phyloP scores from a whole-genome alignment of 2,113 vertebrate species.

The Cephalopterus ornatus region DNA sequence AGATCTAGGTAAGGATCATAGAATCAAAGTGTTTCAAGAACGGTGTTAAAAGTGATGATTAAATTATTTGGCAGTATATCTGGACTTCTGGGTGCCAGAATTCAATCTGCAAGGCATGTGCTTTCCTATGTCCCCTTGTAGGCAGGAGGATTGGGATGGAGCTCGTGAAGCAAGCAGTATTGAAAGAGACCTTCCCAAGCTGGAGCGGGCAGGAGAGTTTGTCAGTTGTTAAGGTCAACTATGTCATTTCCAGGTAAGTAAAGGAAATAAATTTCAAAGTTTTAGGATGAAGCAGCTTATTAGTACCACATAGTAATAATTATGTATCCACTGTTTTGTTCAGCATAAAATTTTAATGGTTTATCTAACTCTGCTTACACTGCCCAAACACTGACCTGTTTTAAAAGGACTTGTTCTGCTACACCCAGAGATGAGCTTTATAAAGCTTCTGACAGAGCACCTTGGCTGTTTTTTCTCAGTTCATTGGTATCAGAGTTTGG shows the following conservation, averaged over 20 bases:
- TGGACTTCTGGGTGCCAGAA: background rate
- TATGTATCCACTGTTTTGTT: background rate
- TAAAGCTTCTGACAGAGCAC: background rate
- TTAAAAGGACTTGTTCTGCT: background rate
- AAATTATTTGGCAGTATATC: background rate
- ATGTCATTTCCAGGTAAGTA: slow-evolving; percentile 32
- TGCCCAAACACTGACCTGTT: background rate
- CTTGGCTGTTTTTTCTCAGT: background rate
- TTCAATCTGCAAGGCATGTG: background rate
- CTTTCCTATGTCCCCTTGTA: background rate
- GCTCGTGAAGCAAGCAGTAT: slow-evolving; percentile 9
- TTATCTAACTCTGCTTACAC: background rate
- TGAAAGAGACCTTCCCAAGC: slow-evolving; percentile 27
- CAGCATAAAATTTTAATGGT: background rate
- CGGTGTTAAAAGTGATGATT: background rate
- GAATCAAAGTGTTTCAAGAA: background rate
- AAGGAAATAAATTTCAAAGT: background rate
- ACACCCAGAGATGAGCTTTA: background rate
- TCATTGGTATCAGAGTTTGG: background rate
- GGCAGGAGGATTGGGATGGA: slow-evolving; percentile 22
- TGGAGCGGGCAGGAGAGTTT: slow-evolving; percentile 15
- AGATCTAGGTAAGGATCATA: background rate
- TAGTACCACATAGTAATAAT: background rate
- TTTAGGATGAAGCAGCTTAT: background rate
- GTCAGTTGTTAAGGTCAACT: background rate